Conservation (phyloP, 1,140 invertebrate species). For the Dreissena polymorpha region DNA sequence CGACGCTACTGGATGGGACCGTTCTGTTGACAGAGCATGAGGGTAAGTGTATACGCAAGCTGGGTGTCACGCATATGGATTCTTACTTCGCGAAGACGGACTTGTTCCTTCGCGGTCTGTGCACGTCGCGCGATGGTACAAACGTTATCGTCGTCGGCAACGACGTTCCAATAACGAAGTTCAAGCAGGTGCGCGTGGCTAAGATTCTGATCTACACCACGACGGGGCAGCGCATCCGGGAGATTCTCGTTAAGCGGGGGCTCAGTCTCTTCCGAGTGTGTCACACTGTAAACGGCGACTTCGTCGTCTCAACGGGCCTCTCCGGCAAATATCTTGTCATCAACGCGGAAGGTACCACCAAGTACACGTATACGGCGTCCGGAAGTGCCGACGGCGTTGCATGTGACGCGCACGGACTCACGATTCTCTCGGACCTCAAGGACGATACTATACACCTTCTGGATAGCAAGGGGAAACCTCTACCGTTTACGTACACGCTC, state of each 20-base stretch:
- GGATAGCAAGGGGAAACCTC: constrained; percentile 49
- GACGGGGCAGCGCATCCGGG: constrained; percentile 38
- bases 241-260: constrained; percentile 40
- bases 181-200: constrained; percentile 31
- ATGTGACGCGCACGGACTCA: constrained; percentile 46
- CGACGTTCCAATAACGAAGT: constrained; percentile 46
- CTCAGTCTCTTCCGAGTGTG: constrained; percentile 39
- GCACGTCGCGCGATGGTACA: constrained; percentile 39
- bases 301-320: constrained; percentile 41
- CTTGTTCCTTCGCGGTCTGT: constrained; percentile 32
- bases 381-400: constrained; percentile 47
- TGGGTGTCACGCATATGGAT: constrained; percentile 20
- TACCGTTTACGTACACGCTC: constrained; percentile 48
- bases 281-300: constrained; percentile 44
- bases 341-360: constrained; percentile 33
- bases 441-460: constrained; percentile 47
- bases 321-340: constrained; percentile 40
- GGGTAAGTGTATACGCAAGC: constrained; percentile 28
- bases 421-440: constrained; percentile 42
- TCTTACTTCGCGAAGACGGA: constrained; percentile 53
- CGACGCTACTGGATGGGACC: constrained; percentile 28
- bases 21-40: constrained; percentile 43
- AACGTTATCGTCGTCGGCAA: constrained; percentile 47
- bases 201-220: constrained; percentile 42
- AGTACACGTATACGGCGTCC: constrained; percentile 48